Evolutionary conservation across 2,797 vertebrate genomes (phyloP).

Genomic region (Notolepis coatsorum): DNA sequence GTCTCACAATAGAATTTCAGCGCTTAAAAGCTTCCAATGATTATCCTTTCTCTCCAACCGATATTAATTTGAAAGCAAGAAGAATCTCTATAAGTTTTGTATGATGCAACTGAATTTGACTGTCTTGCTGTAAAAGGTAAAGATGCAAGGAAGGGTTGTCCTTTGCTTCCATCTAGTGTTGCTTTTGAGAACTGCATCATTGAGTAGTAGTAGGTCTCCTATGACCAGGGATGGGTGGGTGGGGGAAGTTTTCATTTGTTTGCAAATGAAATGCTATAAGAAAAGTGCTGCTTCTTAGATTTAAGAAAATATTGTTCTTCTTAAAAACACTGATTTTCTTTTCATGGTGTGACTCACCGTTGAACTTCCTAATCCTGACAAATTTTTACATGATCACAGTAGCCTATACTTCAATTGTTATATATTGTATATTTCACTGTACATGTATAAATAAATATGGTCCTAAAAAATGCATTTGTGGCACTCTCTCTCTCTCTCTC

Average conservation of each 20-base stretch:
- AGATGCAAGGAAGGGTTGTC: neutral
- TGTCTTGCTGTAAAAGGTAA: constrained; percentile 3
- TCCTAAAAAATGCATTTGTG: constrained; percentile 54
- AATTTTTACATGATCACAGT: constrained; percentile 55
- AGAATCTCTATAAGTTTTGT: constrained; percentile 9
- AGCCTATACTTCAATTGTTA: constrained; percentile 57
- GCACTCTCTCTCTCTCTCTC: too few relatives aligned
- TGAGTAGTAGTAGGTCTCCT: neutral
- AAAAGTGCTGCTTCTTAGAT: constrained; percentile 32
- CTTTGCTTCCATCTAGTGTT: constrained; percentile 2
- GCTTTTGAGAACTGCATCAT: constrained; percentile 14
- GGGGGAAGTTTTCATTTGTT: neutral
- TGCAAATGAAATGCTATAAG: neutral
- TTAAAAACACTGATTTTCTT: neutral
- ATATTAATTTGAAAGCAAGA: constrained; percentile 12
- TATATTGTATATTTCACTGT: constrained; percentile 58
- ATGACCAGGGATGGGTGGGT: neutral
- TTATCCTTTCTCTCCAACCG: constrained; percentile 1
- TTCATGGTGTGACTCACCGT: constrained; percentile 14
- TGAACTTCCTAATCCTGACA: constrained; percentile 25
- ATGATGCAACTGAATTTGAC: constrained; percentile 1
- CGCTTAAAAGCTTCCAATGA: neutral
- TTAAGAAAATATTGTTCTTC: constrained; percentile 19
- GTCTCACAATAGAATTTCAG: neutral
- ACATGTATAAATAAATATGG: constrained; percentile 67